Evolutionary conservation across 2,797 vertebrate genomes (phyloP).

Genomic region (Darevskia nairensis): DNA sequence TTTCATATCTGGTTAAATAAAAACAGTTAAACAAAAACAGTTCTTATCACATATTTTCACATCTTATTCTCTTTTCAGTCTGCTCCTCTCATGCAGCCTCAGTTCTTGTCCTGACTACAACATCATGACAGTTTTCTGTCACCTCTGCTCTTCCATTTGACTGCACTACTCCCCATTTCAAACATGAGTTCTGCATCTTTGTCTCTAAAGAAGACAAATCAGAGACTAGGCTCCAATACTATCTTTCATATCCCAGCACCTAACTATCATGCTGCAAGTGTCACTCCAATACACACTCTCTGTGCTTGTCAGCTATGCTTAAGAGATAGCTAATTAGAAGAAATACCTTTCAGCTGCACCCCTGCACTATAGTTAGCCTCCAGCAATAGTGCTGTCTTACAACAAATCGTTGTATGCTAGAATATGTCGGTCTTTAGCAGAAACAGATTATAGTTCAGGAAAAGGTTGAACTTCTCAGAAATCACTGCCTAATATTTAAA

Average conservation of each 20-base stretch:
- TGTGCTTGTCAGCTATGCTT: background rate
- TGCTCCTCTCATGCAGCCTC: background rate
- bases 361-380: background rate
- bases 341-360: background rate
- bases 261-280: background rate
- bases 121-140: background rate
- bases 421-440: constrained; percentile 2
- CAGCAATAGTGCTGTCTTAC: background rate
- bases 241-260: background rate
- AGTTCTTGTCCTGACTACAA: background rate
- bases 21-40: background rate
- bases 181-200: background rate
- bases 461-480: background rate
- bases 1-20: background rate
- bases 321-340: background rate
- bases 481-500: background rate
- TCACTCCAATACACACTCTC: background rate
- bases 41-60: background rate
- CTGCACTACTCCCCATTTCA: background rate
- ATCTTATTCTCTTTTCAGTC: background rate
- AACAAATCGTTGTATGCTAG: background rate
- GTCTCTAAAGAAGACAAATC: background rate
- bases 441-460: background rate
- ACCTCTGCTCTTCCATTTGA: rapidly evolving
- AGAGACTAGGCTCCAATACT: background rate